Evolutionary conservation across 2,797 vertebrate genomes (phyloP), one percentile per base, ranked within the genome.

Genomic region (Sternotherus odoratus): DNA sequence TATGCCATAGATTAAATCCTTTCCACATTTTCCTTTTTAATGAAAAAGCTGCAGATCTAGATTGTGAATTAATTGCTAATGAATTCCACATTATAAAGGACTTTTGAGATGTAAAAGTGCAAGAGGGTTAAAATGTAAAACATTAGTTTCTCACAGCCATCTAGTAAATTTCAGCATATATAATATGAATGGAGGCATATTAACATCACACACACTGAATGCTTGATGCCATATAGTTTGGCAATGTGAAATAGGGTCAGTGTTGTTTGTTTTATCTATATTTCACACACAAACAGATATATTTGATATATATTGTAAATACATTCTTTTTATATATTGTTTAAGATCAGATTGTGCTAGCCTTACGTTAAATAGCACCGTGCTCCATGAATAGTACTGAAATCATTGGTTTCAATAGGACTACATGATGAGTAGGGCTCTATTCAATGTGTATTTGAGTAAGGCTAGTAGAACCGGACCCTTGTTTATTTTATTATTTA

Each of bases 61-160:
- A 16, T 56, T 53, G 81, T 78, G 75, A 87, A 80, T 87, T 54
- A 94, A 81, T 56, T 91, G 36, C 88, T 77, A n/a, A 39, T 85
- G 85, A 89, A 54, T 69, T 93, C 86, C 57, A 77, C 77, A 84
- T 66, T 57, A 57, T 81, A 5, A 19, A 57, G 83, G 39, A 6
- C 79, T 88, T 93, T 17, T 48, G 91, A 56, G 86, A 30, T 53
- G 77, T 50, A 79, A 83, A 78, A 88, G 39, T 43, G 79, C 50
- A 79, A 91, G 91, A 93, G 85, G 54, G 74, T 77, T 36, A 83
- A 79, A 94, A 57, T 1, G 1, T 63, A 75, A 87, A 85, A 56
- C 80, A 92, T 21, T 48, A 33, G 30, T 85, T 91, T 90, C 83
- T 95, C 60, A 39, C 75, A 89, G 82, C n/a, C 23, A 9, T 39